A percentile compares a stretch with the other conserved stretches of the same genome.
Conservation (phyloP, 1,140 invertebrate species). For the Hycleus phaleratus region DNA sequence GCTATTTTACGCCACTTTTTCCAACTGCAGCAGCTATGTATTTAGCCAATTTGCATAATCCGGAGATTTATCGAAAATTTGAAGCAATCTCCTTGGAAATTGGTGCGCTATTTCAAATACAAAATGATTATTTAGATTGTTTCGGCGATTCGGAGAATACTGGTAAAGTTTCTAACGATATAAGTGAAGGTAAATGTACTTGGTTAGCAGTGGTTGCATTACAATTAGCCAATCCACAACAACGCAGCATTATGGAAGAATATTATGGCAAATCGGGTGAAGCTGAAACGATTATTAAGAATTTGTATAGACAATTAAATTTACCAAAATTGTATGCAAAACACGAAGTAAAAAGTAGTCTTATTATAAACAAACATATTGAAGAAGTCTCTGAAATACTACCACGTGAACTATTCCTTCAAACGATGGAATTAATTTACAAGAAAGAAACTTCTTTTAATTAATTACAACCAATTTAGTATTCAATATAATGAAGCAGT, state of each 20-base stretch:
- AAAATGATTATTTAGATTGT: conserved; percentile 94
- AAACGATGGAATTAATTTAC: conserved; percentile 75
- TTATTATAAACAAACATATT: conserved; percentile 73
- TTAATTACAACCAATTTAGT: too few species aligned
- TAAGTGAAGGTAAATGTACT: conserved; percentile 91
- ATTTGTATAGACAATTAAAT: conserved; percentile 72
- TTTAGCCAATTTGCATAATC: conserved; percentile 60
- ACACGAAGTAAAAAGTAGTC: conserved; percentile 82
- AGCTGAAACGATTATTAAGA: conserved; percentile 64
- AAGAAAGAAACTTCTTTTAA: conserved; percentile 39
- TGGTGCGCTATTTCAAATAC: conserved; percentile 94
- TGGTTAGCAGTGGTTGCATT: conserved; percentile 90
- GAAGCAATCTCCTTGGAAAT: conserved; percentile 87
- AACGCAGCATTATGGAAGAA: conserved; percentile 69
- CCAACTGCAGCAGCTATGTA: conserved; percentile 84
- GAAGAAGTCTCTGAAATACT: conserved; percentile 75
- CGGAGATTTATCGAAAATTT: conserved; percentile 73
- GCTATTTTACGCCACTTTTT: conserved; percentile 90
- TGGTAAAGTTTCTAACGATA: conserved; percentile 88
- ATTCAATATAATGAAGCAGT: too few species aligned
- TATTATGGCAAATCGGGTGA: conserved; percentile 68
- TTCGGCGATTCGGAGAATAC: conserved; percentile 78
- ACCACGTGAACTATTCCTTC: conserved; percentile 65
- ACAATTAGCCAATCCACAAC: conserved; percentile 63
- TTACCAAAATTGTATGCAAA: conserved; percentile 68